These are phyloP conservation scores for Euura lappo DNA, from an alignment of 1,140 invertebrate genomes.

Conservation along the genomic window DNA sequence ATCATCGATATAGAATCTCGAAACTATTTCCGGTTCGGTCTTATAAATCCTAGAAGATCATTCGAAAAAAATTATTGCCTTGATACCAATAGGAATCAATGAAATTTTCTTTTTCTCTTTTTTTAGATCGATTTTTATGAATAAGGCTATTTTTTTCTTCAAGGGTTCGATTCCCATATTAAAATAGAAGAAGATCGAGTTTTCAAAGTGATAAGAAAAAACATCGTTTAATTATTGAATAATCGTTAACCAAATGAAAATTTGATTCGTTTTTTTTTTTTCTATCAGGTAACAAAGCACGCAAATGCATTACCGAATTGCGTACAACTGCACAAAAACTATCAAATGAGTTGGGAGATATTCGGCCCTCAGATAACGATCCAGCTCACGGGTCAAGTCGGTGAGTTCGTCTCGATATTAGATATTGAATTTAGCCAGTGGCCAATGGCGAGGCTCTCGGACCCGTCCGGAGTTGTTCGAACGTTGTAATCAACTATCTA, in stretches of 20 bases:
- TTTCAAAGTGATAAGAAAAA: no score
- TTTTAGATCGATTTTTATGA: no score
- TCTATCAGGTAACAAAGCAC: conserved; percentile 51
- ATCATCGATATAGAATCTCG: no score
- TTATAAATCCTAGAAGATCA: no score
- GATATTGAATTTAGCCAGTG: not conserved
- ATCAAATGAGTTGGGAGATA: conserved; percentile 88
- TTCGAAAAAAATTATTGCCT: no score
- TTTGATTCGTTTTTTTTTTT: conserved; percentile 10
- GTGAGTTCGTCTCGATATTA: conserved; percentile 47
- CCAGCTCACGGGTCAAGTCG: conserved; percentile 81
- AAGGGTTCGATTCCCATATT: no score
- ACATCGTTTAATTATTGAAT: not conserved
- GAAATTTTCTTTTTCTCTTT: no score
- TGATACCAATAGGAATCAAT: no score
- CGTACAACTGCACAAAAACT: conserved; percentile 80
- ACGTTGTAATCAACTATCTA: not conserved
- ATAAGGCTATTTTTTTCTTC: no score
- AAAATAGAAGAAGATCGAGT: no score
- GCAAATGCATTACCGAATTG: conserved; percentile 79
- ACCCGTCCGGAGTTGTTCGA: not conserved
- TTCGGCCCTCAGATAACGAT: conserved; percentile 89
- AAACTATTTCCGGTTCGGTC: no score
- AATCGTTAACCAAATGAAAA: no score
- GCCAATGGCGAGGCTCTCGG: not conserved